Evolutionary conservation across 2,113 vertebrate genomes (phyloP).

Genomic region (Cebidichthys violaceus): DNA sequence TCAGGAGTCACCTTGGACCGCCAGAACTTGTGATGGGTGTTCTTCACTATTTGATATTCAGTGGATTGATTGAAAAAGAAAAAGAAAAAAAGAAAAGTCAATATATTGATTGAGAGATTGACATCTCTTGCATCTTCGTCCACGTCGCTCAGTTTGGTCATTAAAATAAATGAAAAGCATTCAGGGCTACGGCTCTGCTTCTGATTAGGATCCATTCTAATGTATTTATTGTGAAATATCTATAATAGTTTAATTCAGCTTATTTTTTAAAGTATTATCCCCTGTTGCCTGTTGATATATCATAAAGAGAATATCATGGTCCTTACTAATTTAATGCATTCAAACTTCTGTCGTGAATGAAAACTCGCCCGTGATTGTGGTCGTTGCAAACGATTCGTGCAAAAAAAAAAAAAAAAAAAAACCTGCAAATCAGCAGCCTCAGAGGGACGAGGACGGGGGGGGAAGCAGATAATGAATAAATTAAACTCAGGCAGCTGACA

Average conservation of each 20-base stretch:
- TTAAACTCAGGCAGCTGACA: constrained; percentile 61
- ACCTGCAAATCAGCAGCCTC: constrained; percentile 46
- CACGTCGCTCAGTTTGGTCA: neutral
- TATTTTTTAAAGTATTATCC: constrained; percentile 3
- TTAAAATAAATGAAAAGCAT: neutral
- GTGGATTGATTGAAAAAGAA: neutral
- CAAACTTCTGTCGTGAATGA: constrained; percentile 1
- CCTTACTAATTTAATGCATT: constrained; percentile 14
- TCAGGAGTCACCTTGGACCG: neutral
- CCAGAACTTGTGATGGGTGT: neutral
- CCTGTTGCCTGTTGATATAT: constrained; percentile 8
- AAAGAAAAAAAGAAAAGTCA: too few species aligned
- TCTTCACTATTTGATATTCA: too few species aligned
- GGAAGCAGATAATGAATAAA: constrained; percentile 58
- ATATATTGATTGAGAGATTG: too few species aligned
- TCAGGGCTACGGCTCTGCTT: neutral
- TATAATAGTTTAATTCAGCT: neutral
- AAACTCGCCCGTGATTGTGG: constrained; percentile 19
- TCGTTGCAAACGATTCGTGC: constrained; percentile 6
- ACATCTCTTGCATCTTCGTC: neutral
- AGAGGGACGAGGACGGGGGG: neutral
- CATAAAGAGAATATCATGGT: neutral
- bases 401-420: too few species aligned
- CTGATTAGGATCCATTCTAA: neutral
- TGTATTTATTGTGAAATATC: neutral